These are phyloP conservation scores for Polydrusus pterygomalis DNA, from an alignment of 2,888 invertebrate species.

Conservation along the genomic window DNA sequence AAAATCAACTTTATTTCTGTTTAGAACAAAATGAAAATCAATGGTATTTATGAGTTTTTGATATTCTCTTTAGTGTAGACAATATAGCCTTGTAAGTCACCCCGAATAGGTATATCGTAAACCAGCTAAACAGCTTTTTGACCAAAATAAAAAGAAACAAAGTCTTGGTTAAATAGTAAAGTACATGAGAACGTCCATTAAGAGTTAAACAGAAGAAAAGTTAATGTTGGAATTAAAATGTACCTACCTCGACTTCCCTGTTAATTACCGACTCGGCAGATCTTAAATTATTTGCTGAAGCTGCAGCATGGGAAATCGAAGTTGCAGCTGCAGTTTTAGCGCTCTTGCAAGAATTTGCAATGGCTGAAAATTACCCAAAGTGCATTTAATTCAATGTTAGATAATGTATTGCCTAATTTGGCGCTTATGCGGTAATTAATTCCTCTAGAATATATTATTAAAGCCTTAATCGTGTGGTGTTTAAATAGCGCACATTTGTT, in stretches of 20 bases:
- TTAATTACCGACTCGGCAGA: not conserved
- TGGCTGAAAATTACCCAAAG: not conserved
- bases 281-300: conserved; percentile 15
- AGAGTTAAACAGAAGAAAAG: not conserved
- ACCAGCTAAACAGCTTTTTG: too few relatives aligned
- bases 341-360: not conserved
- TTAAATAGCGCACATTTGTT: too few relatives aligned
- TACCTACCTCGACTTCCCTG: not conserved
- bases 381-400: conserved; percentile 4
- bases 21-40: too few relatives aligned
- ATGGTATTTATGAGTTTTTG: too few relatives aligned
- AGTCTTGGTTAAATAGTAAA: too few relatives aligned
- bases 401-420: not conserved
- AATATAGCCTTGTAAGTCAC: too few relatives aligned
- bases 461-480: too few relatives aligned
- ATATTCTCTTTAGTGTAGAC: too few relatives aligned
- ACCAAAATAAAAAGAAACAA: too few relatives aligned
- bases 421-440: not conserved
- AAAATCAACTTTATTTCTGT: too few relatives aligned
- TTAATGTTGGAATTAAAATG: not conserved
- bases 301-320: conserved; percentile 2
- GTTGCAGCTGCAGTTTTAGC: conserved; percentile 3
- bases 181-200: not conserved
- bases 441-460: not conserved
- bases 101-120: too few relatives aligned